These are phyloP conservation scores for Phodopus roborovskii DNA, from an alignment of 2,113 vertebrate genomes.

Conservation along the genomic window DNA sequence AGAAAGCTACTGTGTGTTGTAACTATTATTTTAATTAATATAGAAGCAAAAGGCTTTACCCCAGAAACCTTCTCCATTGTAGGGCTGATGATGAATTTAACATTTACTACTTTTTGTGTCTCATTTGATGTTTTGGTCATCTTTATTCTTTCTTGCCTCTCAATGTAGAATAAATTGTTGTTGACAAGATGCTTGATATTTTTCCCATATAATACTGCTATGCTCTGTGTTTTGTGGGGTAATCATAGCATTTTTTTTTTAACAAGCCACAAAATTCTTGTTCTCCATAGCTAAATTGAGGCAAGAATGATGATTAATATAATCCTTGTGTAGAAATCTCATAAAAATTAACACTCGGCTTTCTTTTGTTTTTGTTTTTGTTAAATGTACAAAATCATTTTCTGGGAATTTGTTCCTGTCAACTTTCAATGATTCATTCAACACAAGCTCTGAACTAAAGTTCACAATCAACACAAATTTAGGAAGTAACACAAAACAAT, in stretches of 20 bases:
- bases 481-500: slow-evolving; percentile 40
- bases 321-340: slow-evolving; percentile 27
- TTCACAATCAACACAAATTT: slow-evolving; percentile 51
- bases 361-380: slow-evolving; percentile 18
- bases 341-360: slow-evolving; percentile 56
- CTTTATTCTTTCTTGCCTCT: slow-evolving; percentile 33
- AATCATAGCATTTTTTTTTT: slow-evolving; percentile 28
- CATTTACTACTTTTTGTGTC: not conserved
- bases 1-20: not conserved
- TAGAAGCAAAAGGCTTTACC: slow-evolving; percentile 13
- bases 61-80: not conserved
- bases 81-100: slow-evolving; percentile 7
- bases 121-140: slow-evolving; percentile 39
- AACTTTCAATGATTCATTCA: slow-evolving; percentile 17
- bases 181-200: slow-evolving; percentile 10
- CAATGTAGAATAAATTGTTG: not conserved
- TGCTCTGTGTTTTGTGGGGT: slow-evolving; percentile 1
- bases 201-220: not conserved
- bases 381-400: slow-evolving; percentile 1
- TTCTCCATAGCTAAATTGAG: slow-evolving; percentile 48
- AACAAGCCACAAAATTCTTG: slow-evolving; percentile 35
- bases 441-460: not conserved
- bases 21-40: not conserved
- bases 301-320: slow-evolving; percentile 15
- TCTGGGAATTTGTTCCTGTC: slow-evolving; percentile 31